Evolutionary conservation across 2,888 invertebrate species (phyloP), one percentile per base, ranked within the genome.

Genomic region (Stomorhina lunata): DNA sequence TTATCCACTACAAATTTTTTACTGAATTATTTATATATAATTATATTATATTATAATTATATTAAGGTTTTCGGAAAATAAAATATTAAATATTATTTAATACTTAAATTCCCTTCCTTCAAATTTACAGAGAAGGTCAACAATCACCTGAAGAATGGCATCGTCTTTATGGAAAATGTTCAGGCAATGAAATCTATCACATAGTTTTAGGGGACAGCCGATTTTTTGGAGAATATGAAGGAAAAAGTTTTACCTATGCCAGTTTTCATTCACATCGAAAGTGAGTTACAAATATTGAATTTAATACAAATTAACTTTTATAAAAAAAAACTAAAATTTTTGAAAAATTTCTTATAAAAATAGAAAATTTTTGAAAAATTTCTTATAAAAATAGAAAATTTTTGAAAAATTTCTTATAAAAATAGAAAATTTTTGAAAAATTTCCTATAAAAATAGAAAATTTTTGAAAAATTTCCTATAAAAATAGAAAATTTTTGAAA

Each of bases 181-280:
- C 99, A 1, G 99, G 99, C 85, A 99, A 99, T 92, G 99, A 99
- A 93, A 99, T 99, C 89, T 99, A 99, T 92, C 98, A 99, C 92
- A 99, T 99, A 86, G 95, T 96, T 80, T 93, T 99, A 76, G 96
- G 96, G 17, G 98, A 98, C 90, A 98, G 98, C 88, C 94, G 98
- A 84, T 99, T 99, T 92, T 99, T 99, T 90, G 98, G 98, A 27
- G 99, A 99, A 92, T 99, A 98, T 91, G 97, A 98, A 91, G 99
- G 99, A 71, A 99, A 99, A 92, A 98, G 98, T 92, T 99, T 99
- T 92, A 99, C 98, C n/a, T 99, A 98, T 91, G 99, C 99, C 85
- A 98, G 98, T 90, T 99, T 99, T 92, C 99, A 99, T 93, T 99
- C 99, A 69, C 99, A 99, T 92, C 94, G 99, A 92, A 98, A 98